Percentiles rank a stretch among this genome's conserved stretches.
Conservation (phyloP, 2,113 vertebrate genomes). For the Amazona vittata region DNA sequence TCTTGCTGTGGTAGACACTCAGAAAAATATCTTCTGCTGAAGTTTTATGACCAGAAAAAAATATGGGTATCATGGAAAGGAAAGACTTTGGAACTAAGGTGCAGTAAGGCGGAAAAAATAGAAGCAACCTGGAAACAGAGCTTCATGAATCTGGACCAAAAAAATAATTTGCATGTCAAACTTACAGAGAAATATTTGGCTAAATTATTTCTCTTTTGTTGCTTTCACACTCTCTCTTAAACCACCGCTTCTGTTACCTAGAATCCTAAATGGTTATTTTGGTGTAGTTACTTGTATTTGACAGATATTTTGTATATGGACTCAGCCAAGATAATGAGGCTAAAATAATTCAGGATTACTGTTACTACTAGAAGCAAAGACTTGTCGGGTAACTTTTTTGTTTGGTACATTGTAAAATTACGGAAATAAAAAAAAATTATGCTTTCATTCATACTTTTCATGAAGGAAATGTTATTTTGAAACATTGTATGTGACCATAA, state of each 20-base stretch:
- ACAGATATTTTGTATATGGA: neutral
- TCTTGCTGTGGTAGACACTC: neutral
- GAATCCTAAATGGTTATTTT: neutral
- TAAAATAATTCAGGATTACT: neutral
- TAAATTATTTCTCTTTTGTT: neutral
- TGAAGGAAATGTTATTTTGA: neutral
- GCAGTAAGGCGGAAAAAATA: neutral
- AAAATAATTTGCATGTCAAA: neutral
- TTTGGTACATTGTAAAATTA: neutral
- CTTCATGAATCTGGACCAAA: neutral
- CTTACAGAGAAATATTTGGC: neutral
- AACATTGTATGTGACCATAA: neutral
- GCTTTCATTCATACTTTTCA: neutral
- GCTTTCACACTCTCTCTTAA: neutral
- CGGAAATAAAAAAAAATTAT: neutral
- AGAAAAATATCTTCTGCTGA: neutral
- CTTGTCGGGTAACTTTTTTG: rapidly evolving
- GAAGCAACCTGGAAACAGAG: neutral
- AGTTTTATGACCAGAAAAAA: neutral
- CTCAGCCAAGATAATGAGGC: neutral
- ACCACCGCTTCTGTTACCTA: neutral
- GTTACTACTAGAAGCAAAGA: neutral
- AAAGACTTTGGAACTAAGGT: neutral
- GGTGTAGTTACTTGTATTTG: neutral
- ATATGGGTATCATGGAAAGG: rapidly evolving